Evolutionary conservation across 2,888 invertebrate genomes (phyloP), one percentile per base, ranked within the genome.

Genomic region (Synergus umbraculus): DNA sequence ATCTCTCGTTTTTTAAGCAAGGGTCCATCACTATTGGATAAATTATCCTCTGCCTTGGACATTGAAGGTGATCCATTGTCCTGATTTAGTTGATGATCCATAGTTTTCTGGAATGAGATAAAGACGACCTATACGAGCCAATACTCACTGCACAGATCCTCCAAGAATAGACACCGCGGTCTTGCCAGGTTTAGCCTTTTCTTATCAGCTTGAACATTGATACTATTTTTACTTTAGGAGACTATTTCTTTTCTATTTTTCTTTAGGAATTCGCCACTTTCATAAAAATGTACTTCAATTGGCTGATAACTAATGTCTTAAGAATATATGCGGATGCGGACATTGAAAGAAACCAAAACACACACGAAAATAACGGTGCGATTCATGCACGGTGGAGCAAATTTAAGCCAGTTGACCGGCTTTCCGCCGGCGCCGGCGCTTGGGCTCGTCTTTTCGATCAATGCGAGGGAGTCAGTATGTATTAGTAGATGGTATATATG

Each of bases 1-100:
- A 69, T 15, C 46, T 54, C 87, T 46, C 88, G 82, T 66, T 88
- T 86, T 84, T 88, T 88, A 54, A 92, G 87, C 77, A 91, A 81
- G 4, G 91, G 91, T 3, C 91, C 91, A 76, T 92, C 91, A 76
- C 91, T 91, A 79, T 91, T 92, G 41, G 91, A 91, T 66, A 91
- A 83, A 86, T 91, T 91, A 81, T 92, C 92, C 76, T 92, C 92
- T 49, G 88, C 85, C 79, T 89, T 89, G 15, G 91, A 91, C 86
- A 91, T 90, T 77, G 90, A 90, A 46, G 90, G 89, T 49, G 91
- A 91, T 29, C 84, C 78, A 69, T 84, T 85, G 15, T 86, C 83
- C 54, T 67, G 73, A 63, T 76, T 82, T 41, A 82, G 76, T 69
- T 81, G 81, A 76, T 79, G 82, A 76, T 84, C 84, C 77, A 84